Conservation (phyloP, 2,797 vertebrate species). For the Microctenopoma stevenorrisi region DNA sequence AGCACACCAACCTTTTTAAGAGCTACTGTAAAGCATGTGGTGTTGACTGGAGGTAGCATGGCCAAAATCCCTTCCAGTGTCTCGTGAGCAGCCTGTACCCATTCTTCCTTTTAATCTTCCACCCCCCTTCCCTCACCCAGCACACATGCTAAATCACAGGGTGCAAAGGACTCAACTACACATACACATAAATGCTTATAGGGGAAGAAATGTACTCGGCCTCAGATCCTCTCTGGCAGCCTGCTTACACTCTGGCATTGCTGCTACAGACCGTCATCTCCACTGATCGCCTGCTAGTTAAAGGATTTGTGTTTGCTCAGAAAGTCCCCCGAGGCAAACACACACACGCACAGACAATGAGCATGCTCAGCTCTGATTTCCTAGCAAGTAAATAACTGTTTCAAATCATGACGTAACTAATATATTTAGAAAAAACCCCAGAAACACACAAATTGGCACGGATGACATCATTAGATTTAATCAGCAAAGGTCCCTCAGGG, state of each 20-base stretch:
- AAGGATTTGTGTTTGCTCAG: conserved; percentile 23
- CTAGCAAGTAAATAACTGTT: neutral
- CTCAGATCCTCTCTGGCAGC: conserved; percentile 26
- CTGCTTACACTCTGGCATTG: neutral
- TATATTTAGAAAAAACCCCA: conserved; percentile 21
- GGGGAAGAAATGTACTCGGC: conserved; percentile 3
- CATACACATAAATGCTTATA: conserved; percentile 3
- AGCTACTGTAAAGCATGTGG: conserved; percentile 49
- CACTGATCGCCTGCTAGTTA: conserved; percentile 27
- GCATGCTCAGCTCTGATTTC: conserved; percentile 15
- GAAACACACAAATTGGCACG: neutral
- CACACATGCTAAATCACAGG: conserved; percentile 29
- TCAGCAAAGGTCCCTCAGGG: conserved; percentile 11
- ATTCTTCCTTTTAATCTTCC: conserved; percentile 35
- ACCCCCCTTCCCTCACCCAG: neutral
- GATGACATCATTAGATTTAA: conserved; percentile 27
- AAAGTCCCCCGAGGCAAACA: conserved; percentile 19
- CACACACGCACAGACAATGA: neutral
- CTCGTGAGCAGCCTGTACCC: conserved; percentile 16
- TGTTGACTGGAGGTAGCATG: conserved; percentile 26
- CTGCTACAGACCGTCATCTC: conserved; percentile 2
- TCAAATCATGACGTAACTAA: conserved; percentile 3
- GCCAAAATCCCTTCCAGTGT: conserved; percentile 37
- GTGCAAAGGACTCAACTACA: neutral
- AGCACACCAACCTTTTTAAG: conserved; percentile 54